Conservation (phyloP, 1,140 invertebrate genomes). For the Drosophila nigromelanica region DNA sequence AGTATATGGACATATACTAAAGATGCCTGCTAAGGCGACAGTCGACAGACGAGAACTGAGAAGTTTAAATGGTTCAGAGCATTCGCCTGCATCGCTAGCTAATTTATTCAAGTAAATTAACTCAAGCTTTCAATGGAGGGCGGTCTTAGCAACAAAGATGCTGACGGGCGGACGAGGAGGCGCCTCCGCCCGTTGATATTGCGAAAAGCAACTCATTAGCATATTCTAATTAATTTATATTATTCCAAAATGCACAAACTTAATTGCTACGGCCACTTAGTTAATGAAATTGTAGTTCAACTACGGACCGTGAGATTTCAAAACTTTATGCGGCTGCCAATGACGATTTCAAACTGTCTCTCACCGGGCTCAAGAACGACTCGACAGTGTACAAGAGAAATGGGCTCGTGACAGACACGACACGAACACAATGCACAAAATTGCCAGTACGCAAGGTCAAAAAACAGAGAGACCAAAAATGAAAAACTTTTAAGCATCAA, state of each 20-base stretch:
- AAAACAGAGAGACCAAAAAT: too few relatives aligned
- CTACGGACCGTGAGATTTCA: slow-evolving; percentile 30
- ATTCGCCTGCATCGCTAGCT: slow-evolving; percentile 63
- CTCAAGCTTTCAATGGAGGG: slow-evolving; percentile 45
- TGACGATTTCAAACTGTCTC: slow-evolving; percentile 27
- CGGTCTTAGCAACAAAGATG: slow-evolving; percentile 12
- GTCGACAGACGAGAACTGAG: slow-evolving; percentile 4
- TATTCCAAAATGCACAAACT: slow-evolving; percentile 81
- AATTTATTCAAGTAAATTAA: slow-evolving; percentile 81
- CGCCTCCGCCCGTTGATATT: slow-evolving; percentile 27
- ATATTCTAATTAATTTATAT: slow-evolving; percentile 83
- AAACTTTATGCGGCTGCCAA: slow-evolving; percentile 33
- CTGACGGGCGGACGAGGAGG: neutral
- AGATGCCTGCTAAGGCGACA: neutral
- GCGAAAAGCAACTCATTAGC: slow-evolving; percentile 68
- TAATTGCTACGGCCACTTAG: slow-evolving; percentile 80
- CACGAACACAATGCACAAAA: neutral
- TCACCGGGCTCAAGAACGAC: neutral
- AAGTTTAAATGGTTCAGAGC: slow-evolving; percentile 47
- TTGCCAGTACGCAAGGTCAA: too few relatives aligned
- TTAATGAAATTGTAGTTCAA: slow-evolving; percentile 78
- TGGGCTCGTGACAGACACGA: slow-evolving; percentile 1
- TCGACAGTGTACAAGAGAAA: slow-evolving; percentile 5
- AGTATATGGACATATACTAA: too few relatives aligned
- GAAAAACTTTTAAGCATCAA: too few relatives aligned